phyloP scores from a whole-genome alignment of 2,888 invertebrate genomes.

The Lapara coniferarum region DNA sequence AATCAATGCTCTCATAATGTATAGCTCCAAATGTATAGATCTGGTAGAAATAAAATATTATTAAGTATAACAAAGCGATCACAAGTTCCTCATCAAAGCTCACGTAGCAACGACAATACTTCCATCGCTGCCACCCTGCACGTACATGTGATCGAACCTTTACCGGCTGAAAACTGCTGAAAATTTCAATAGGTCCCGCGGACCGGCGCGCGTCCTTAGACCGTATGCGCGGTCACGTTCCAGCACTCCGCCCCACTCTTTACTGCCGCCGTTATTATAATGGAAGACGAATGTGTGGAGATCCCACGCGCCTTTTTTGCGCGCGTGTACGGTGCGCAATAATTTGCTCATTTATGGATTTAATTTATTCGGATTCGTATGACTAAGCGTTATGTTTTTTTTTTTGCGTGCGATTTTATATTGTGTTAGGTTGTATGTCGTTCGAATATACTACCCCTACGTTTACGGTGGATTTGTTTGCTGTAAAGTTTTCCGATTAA shows the following conservation, averaged over 20 bases:
- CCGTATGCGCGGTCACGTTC: constrained; percentile 53
- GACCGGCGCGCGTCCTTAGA: background rate
- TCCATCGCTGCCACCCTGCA: no score
- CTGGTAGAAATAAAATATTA: no score
- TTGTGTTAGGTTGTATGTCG: no score
- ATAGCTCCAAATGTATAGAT: no score
- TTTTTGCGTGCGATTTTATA: no score
- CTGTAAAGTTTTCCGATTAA: no score
- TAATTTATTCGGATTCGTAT: background rate
- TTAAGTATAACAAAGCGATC: no score
- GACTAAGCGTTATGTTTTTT: background rate
- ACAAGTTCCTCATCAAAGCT: no score
- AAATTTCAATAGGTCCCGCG: constrained; percentile 46
- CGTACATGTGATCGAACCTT: constrained; percentile 34
- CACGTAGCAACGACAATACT: no score
- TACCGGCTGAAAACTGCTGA: constrained; percentile 41
- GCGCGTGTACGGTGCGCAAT: background rate
- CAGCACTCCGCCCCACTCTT: constrained; percentile 44
- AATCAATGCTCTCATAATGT: no score
- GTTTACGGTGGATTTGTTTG: no score
- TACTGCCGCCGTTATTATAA: constrained; percentile 23
- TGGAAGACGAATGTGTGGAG: constrained; percentile 21
- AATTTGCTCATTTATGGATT: constrained; percentile 10
- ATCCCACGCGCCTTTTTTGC: background rate
- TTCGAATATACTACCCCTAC: no score